phyloP scores from a whole-genome alignment of 1,140 invertebrate species.

The Vollenhovia emeryi region DNA sequence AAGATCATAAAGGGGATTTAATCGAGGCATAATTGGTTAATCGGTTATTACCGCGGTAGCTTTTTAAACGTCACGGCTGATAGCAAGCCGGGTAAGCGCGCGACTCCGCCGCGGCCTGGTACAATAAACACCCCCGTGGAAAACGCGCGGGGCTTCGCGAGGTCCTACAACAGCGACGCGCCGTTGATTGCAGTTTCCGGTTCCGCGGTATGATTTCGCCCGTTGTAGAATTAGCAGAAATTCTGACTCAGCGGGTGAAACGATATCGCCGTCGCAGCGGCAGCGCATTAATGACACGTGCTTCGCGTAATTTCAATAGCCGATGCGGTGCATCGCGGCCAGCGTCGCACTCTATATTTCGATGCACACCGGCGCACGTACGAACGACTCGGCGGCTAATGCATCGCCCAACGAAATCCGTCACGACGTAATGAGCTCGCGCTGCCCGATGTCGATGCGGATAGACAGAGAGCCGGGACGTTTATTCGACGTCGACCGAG shows the following conservation, averaged over 20 bases:
- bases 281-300: conserved; percentile 73
- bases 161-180: conserved; percentile 63
- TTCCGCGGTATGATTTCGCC: conserved; percentile 68
- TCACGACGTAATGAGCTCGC: conserved; percentile 63
- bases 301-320: conserved; percentile 74
- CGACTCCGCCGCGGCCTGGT: background rate
- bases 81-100: conserved; percentile 38
- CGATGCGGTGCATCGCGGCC: conserved; percentile 20
- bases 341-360: conserved; percentile 20
- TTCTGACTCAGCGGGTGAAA: conserved; percentile 73
- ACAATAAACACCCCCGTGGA: conserved; percentile 38
- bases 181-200: conserved; percentile 72
- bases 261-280: conserved; percentile 60
- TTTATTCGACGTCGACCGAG: conserved; percentile 29
- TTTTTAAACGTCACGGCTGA: background rate
- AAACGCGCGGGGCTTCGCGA: conserved; percentile 40
- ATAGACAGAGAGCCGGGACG: conserved; percentile 25
- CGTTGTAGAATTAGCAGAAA: conserved; percentile 75
- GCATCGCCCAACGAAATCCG: conserved; percentile 54
- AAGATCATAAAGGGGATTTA: conserved; percentile 41
- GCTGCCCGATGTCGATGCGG: conserved; percentile 33
- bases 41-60: conserved; percentile 25
- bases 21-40: conserved; percentile 58
- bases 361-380: background rate
- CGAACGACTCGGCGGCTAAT: conserved; percentile 51